Conservation (phyloP, 1,140 invertebrate species). For the Helicoverpa zea region DNA sequence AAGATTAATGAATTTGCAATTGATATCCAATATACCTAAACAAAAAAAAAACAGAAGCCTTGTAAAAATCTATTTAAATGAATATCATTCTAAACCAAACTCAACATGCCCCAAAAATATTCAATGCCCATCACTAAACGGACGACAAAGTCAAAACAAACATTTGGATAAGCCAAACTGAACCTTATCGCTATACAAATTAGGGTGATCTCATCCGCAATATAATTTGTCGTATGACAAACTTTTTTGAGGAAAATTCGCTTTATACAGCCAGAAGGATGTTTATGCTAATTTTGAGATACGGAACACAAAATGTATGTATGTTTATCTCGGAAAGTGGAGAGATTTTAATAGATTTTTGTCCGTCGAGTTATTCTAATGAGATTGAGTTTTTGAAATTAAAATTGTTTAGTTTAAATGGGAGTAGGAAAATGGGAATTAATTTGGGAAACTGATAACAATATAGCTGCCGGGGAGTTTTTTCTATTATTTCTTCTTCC, state of each 20-base stretch:
- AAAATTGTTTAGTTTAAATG: not conserved
- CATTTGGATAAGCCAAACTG: slow-evolving; percentile 29
- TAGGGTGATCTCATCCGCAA: slow-evolving; percentile 1
- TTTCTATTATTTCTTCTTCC: too few species aligned
- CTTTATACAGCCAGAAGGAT: slow-evolving; percentile 1
- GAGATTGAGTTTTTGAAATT: not conserved
- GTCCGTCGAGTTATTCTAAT: not conserved
- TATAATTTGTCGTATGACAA: slow-evolving; percentile 39
- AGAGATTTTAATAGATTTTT: slow-evolving; percentile 38
- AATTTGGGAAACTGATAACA: too few species aligned
- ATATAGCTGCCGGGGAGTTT: too few species aligned
- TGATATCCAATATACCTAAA: too few species aligned
- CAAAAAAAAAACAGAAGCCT: too few species aligned
- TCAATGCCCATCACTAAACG: slow-evolving; percentile 21
- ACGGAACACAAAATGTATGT: slow-evolving; percentile 10
- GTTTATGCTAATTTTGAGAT: slow-evolving; percentile 35
- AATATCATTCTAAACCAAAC: slow-evolving; percentile 12
- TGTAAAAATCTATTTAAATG: slow-evolving; percentile 19
- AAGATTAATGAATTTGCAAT: too few species aligned
- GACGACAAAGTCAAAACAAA: slow-evolving; percentile 16
- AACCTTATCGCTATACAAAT: slow-evolving; percentile 1
- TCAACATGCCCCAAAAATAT: not conserved
- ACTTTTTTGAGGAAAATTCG: slow-evolving; percentile 35
- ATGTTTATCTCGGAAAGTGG: slow-evolving; percentile 35
- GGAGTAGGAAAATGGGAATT: too few species aligned